A percentile compares a stretch with the other conserved stretches of the same genome.
phyloP scores from a whole-genome alignment of 1,140 invertebrate species.

The Habropoda laboriosa region DNA sequence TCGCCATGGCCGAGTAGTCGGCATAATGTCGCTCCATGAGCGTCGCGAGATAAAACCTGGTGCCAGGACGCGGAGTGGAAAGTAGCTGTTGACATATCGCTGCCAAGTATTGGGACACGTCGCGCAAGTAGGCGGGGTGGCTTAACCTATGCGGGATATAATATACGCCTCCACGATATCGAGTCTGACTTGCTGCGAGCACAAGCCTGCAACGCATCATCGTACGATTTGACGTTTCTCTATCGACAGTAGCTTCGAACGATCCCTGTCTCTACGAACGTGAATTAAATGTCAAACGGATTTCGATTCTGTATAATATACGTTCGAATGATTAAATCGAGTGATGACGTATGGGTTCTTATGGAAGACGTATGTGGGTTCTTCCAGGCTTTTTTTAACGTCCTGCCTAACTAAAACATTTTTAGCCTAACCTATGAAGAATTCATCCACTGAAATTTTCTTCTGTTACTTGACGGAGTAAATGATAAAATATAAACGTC shows the following conservation, averaged over 20 bases:
- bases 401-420: too few species aligned
- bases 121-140: slow-evolving; percentile 74
- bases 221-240: slow-evolving; percentile 1
- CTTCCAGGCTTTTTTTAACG: too few species aligned
- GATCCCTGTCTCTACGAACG: too few species aligned
- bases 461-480: too few species aligned
- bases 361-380: too few species aligned
- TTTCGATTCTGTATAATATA: background rate
- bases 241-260: background rate
- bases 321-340: background rate
- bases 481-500: too few species aligned
- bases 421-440: too few species aligned
- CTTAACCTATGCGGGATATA: slow-evolving; percentile 80
- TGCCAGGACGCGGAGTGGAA: slow-evolving; percentile 68
- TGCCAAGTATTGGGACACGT: slow-evolving; percentile 76
- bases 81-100: slow-evolving; percentile 79
- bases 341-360: background rate
- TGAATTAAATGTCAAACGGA: background rate
- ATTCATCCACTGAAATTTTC: too few species aligned
- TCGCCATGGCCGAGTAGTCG: slow-evolving; percentile 4
- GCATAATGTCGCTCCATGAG: slow-evolving; percentile 50
- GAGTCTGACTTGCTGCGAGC: background rate
- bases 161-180: slow-evolving; percentile 74
- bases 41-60: slow-evolving; percentile 66
- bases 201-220: slow-evolving; percentile 28